Evolutionary conservation across 2,888 invertebrate genomes (phyloP).

Genomic region (Tipula helvola): DNA sequence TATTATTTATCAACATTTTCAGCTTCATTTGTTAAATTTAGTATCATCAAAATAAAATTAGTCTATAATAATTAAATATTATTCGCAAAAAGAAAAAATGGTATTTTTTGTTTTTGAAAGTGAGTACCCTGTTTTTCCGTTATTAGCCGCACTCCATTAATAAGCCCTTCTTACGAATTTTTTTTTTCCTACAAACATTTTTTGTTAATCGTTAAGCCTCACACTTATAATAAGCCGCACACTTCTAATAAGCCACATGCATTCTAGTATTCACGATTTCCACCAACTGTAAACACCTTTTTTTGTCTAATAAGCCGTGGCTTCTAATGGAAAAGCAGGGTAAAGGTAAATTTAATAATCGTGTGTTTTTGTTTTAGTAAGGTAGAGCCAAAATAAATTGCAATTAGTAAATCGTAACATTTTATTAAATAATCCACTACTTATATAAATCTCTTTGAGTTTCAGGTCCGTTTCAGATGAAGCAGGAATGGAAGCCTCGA

Average conservation of each 20-base stretch:
- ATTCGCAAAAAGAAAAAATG: not conserved
- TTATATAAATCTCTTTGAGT: not conserved
- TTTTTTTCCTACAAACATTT: too few species aligned
- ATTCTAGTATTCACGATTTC: too few species aligned
- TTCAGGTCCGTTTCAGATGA: not conserved
- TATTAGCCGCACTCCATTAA: too few species aligned
- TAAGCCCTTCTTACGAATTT: too few species aligned
- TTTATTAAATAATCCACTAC: not conserved
- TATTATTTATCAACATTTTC: not conserved
- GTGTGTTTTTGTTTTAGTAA: not conserved
- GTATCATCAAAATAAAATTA: not conserved
- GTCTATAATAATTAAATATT: not conserved
- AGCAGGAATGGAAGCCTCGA: not conserved
- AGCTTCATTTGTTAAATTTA: not conserved
- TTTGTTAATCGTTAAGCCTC: too few species aligned
- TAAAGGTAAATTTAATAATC: not conserved
- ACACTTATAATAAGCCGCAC: too few species aligned
- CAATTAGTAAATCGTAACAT: not conserved
- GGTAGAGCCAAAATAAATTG: not conserved
- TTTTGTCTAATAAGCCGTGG: too few species aligned
- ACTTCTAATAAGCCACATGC: too few species aligned
- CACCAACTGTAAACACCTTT: too few species aligned
- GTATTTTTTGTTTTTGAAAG: not conserved
- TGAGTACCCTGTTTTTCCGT: too few species aligned
- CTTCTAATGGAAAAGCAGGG: too few species aligned